These are phyloP conservation scores for Tinamus guttatus DNA, from an alignment of 2,113 vertebrate genomes.

Conservation along the genomic window DNA sequence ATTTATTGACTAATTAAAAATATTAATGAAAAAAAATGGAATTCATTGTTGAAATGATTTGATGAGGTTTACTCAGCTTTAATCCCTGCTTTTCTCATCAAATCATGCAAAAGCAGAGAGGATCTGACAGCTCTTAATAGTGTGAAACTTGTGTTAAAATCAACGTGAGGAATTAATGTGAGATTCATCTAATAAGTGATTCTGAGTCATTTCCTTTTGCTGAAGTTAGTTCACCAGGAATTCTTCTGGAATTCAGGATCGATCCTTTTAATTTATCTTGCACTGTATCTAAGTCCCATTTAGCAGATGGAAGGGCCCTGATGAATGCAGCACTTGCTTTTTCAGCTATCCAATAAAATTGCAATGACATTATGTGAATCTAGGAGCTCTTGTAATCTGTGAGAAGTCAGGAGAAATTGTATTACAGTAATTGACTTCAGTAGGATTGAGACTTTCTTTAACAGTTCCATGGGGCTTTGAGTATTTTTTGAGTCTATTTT, in stretches of 20 bases:
- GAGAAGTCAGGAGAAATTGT: conserved; percentile 54
- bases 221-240: background rate
- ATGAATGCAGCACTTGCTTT: background rate
- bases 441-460: conserved; percentile 18
- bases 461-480: conserved; percentile 41
- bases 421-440: conserved; percentile 62
- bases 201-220: background rate
- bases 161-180: background rate
- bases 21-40: background rate
- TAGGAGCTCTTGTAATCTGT: conserved; percentile 15
- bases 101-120: background rate
- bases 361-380: conserved; percentile 8
- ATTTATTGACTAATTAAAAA: background rate
- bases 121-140: background rate
- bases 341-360: background rate
- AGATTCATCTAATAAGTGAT: background rate
- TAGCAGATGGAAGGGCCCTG: background rate
- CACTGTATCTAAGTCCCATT: background rate
- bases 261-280: background rate
- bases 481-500: conserved; percentile 64
- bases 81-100: background rate
- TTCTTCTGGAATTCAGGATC: background rate
- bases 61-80: background rate
- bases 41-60: background rate
- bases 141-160: background rate